These are phyloP conservation scores for Araneus ventricosus DNA, from an alignment of 1,140 invertebrate genomes.

Conservation along the genomic window DNA sequence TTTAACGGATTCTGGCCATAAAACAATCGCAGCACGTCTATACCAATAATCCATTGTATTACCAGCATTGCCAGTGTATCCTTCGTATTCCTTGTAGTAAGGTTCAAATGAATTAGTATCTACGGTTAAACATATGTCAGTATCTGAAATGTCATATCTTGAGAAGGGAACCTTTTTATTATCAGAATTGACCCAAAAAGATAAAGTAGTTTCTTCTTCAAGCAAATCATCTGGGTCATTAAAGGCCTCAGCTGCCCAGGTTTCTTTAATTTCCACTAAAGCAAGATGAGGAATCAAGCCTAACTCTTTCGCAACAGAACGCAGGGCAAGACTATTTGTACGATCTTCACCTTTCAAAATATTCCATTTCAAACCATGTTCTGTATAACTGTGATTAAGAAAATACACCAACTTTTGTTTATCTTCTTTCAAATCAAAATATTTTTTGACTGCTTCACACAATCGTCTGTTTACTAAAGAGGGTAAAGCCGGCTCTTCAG, in stretches of 20 bases:
- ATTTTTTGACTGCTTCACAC: not conserved
- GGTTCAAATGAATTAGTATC: not conserved
- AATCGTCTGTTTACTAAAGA: not conserved
- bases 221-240: not conserved
- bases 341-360: not conserved
- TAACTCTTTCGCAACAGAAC: not conserved
- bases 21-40: slow-evolving; percentile 10
- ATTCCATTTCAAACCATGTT: slow-evolving; percentile 3
- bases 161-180: not conserved
- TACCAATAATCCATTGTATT: slow-evolving; percentile 3
- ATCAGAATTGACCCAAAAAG: not conserved
- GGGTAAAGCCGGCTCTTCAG: not conserved
- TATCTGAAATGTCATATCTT: not conserved
- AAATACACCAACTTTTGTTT: not conserved
- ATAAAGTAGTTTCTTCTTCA: not conserved
- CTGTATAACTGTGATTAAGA: not conserved
- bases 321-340: not conserved
- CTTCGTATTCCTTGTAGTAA: not conserved
- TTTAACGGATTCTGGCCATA: not conserved
- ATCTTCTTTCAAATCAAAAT: not conserved
- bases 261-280: not conserved
- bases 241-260: not conserved
- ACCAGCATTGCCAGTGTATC: not conserved
- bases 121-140: not conserved
- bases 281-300: not conserved